Base-by-base conservation (phyloP, 2,888 invertebrate species). In the Yponomeuta malinellus region DNA sequence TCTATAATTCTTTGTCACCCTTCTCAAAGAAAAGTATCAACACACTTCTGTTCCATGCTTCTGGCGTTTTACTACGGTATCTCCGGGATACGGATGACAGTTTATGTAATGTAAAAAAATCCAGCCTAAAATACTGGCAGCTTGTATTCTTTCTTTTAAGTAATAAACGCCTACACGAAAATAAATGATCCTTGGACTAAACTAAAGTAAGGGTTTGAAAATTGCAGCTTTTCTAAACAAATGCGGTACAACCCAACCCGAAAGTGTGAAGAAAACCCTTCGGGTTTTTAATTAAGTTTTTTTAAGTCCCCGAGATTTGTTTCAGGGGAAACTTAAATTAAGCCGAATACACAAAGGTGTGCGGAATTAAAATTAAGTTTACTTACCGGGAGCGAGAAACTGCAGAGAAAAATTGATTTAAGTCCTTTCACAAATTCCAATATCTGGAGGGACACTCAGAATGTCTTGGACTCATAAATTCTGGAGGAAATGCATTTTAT, bases 271-370 rank as follows among this genome's bases (percentile, higher is more conserved):
- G 76, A 73, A 75, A 75, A 77, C 79, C 76, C 75, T 72, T 72
- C 74, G 79, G 75, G 8, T 80, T 82, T 87, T 84, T 83, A 84
- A 84, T 85, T 83, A 81, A 75, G 78, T 85, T 83, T 78, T 76
- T 78, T 75, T 81, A 82, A 86, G 88, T 82, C 75, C 75, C 77
- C 75, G 80, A 80, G 83, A 88, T 87, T 88, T 84, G 79, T 82
- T 80, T 76, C 73, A 77, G 78, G 76, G 81, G 76, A 80, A 84
- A 85, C 80, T 85, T 85, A 83, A 88, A 88, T 88, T 84, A 86
- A 82, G 80, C 79, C 59, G 15, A 72, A 68, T 48, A 72, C 59
- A 68, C 70, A 72, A 65, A 70, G 70, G 63, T 71, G 48, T 52
- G 29, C 12, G n/a, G 5, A 10, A 6, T 48, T 10, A 68, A 68